These are phyloP conservation scores for Ctenodactylus gundi DNA, from an alignment of 2,113 vertebrate species.

Conservation along the genomic window DNA sequence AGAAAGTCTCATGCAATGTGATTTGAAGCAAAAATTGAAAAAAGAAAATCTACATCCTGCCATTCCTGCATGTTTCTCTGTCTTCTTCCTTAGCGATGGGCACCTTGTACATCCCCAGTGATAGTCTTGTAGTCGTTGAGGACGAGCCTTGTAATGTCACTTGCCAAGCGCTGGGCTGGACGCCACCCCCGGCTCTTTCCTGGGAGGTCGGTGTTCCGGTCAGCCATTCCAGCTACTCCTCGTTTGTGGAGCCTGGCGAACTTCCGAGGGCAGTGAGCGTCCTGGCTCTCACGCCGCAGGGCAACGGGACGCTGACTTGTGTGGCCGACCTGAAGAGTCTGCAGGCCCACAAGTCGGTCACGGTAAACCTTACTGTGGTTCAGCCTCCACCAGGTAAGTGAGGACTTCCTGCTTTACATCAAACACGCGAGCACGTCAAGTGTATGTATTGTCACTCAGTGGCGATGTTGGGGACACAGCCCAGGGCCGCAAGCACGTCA, in stretches of 20 bases:
- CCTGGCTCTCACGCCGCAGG: conserved; percentile 82
- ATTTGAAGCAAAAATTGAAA: not conserved
- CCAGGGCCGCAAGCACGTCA: not conserved
- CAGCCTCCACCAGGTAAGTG: conserved; percentile 80
- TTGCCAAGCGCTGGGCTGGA: conserved; percentile 89
- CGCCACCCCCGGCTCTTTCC: conserved; percentile 84
- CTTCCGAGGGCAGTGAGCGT: conserved; percentile 83
- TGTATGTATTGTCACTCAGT: not conserved
- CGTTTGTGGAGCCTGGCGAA: conserved; percentile 70
- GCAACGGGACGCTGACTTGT: conserved; percentile 85
- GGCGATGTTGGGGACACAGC: not conserved
- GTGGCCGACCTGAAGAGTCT: conserved; percentile 86
- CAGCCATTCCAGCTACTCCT: conserved; percentile 80
- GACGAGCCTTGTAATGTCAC: conserved; percentile 83
- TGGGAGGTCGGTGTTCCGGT: conserved; percentile 84
- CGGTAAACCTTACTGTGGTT: conserved; percentile 83
- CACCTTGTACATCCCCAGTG: conserved; percentile 82
- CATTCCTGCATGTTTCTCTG: conserved; percentile 75
- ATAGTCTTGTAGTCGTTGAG: conserved; percentile 77
- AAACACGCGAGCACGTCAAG: not conserved
- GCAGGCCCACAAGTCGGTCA: conserved; percentile 76
- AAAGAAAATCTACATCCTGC: not conserved
- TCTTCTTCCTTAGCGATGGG: conserved; percentile 86
- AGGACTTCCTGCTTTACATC: not conserved
- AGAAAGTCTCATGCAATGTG: not conserved